Conservation (phyloP, 1,140 invertebrate genomes). For the Mizuhopecten yessoensis region DNA sequence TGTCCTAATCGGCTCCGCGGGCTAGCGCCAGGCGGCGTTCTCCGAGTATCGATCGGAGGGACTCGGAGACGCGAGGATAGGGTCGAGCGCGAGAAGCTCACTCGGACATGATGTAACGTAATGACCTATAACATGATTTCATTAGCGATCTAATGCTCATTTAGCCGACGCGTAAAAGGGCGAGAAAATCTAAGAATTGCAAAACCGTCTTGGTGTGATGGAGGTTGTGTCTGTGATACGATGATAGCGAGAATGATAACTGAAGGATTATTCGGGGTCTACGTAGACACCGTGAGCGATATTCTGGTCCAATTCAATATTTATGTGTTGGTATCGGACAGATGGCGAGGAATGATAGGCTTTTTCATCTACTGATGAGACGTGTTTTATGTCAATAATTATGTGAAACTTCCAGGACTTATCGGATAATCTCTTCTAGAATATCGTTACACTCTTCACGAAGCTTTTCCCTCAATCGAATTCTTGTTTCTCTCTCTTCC, state of each 20-base stretch:
- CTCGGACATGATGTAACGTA: slow-evolving; percentile 24
- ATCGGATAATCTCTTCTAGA: slow-evolving; percentile 3
- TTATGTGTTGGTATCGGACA: background rate
- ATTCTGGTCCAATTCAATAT: slow-evolving; percentile 7
- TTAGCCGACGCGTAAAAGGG: slow-evolving; percentile 6
- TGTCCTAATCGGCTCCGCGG: slow-evolving; percentile 26
- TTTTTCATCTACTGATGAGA: slow-evolving; percentile 27
- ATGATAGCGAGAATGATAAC: background rate
- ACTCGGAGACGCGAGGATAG: background rate
- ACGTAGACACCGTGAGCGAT: too few species aligned
- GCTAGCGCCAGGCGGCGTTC: background rate
- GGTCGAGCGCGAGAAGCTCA: background rate
- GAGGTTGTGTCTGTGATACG: background rate
- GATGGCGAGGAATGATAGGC: background rate
- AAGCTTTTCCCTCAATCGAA: background rate
- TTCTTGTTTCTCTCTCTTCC: background rate
- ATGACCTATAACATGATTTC: background rate
- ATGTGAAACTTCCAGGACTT: background rate
- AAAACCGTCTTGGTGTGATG: background rate
- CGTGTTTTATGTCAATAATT: background rate
- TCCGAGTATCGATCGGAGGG: background rate
- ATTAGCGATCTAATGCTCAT: slow-evolving; percentile 34
- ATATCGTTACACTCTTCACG: background rate
- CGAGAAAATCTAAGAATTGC: slow-evolving; percentile 38
- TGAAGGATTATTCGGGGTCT: background rate